Evolutionary conservation across 1,140 invertebrate species (phyloP), one percentile per base, ranked within the genome.

Genomic region (Zaprionus capensis): DNA sequence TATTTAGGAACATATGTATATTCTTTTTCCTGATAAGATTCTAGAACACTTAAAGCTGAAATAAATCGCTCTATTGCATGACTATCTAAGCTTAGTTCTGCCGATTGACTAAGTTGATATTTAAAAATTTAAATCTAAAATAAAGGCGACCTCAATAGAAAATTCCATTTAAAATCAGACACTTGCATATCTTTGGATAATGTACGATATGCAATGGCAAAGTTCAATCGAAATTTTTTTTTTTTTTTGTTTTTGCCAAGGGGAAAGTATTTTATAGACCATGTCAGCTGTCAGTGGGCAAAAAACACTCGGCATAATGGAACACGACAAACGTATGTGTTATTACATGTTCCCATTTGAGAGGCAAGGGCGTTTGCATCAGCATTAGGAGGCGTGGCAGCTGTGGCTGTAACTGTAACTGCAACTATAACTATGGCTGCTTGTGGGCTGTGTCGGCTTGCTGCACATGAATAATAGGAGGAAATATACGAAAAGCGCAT

Each of bases 391-490:
- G 31, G 41, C 36, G 44, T 24, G 44, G 15, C 9, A 17, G 22
- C 1, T 31, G 61, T 36, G 53, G 28, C 53, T 68, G 71, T 58
- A 34, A 34, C 3, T 31, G 55, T 36, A 56, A 22, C 41, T 68
- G 71, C 51, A 38, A 4, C 36, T 41, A 15, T 5, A 6, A n/a
- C 15, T 41, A 15, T 6, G 31, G 31, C 31, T 34, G 31, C 31
- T 34, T 34, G 31, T n/a, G 15, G 38, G 38, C 41, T 44, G 64
- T 28, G 59, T 67, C 56, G 22, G 58, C 53, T 74, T 31, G 58
- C 53, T 74, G 77, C 69, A 73, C 66, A 84, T 86, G 82, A 85
- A 85, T 85, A 85, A 85, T 85, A 78, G 71, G 15, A 7, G 31
- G 9, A 34, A 34, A 34, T 34, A 34, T 34, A 34, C 31, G 41